Conservation (phyloP, 1,140 invertebrate genomes). For the Camponotus floridanus region DNA sequence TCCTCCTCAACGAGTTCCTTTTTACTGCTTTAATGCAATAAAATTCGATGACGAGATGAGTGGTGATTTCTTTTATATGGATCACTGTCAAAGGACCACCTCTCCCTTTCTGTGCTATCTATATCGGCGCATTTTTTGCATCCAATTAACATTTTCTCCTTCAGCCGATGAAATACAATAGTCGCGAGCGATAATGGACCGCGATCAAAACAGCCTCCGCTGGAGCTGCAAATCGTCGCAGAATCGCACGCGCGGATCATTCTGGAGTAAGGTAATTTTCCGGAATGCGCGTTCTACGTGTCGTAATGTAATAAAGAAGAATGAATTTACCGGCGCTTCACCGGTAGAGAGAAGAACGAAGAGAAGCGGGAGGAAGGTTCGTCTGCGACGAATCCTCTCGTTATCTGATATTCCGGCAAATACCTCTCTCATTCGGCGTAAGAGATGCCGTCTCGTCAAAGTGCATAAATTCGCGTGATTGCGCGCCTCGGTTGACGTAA, state of each 20-base stretch:
- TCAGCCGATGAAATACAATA: conserved; percentile 70
- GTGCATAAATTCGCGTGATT: conserved; percentile 81
- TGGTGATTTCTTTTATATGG: background rate
- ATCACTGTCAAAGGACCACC: background rate
- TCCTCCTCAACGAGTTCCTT: conserved; percentile 56
- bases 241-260: conserved; percentile 21
- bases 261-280: conserved; percentile 43
- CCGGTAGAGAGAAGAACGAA: conserved; percentile 11
- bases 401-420: conserved; percentile 64
- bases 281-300: conserved; percentile 2
- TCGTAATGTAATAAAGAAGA: conserved; percentile 64
- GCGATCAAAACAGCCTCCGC: conserved; percentile 42
- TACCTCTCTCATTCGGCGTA: conserved; percentile 62
- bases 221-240: conserved; percentile 5
- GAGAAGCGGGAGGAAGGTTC: conserved; percentile 31
- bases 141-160: conserved; percentile 78
- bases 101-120: background rate
- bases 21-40: conserved; percentile 66
- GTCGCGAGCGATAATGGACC: conserved; percentile 75
- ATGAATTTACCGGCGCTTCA: conserved; percentile 46
- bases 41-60: conserved; percentile 20
- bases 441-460: conserved; percentile 72
- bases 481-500: conserved; percentile 58
- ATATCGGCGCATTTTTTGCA: conserved; percentile 77
- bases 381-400: conserved; percentile 46